Percentiles rank a stretch among this genome's conserved stretches.
Conservation (phyloP, 1,140 invertebrate species). For the Neodiprion pinetum region DNA sequence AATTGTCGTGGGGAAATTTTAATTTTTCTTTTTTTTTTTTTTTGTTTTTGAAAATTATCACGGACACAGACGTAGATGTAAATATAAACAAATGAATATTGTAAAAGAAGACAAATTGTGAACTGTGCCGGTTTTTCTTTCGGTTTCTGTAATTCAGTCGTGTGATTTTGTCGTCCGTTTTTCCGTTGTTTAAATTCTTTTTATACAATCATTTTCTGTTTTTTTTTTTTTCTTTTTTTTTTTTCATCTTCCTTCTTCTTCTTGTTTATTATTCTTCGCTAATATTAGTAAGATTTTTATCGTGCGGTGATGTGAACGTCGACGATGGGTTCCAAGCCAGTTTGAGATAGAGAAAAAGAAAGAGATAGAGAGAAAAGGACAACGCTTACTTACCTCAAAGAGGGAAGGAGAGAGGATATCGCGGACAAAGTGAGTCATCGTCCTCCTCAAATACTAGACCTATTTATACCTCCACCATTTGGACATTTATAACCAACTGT, state of each 20-base stretch:
- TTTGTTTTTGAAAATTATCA: too few species aligned
- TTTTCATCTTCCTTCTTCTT: not conserved
- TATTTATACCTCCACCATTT: not conserved
- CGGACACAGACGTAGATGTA: too few species aligned
- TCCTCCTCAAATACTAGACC: not conserved
- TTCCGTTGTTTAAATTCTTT: not conserved
- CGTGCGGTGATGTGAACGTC: not conserved
- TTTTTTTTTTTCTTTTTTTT: not conserved
- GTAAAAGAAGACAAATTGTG: too few species aligned
- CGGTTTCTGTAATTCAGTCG: too few species aligned
- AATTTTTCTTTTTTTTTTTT: too few species aligned
- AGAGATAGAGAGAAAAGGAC: too few species aligned
- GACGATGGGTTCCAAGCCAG: not conserved
- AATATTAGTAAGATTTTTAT: not conserved
- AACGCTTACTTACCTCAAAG: too few species aligned
- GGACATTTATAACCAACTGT: not conserved
- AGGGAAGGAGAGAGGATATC: not conserved
- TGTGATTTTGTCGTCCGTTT: too few species aligned
- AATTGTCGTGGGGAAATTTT: too few species aligned
- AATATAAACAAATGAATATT: too few species aligned
- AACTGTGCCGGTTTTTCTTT: too few species aligned
- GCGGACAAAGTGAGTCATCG: slow-evolving; percentile 1
- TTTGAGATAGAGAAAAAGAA: not conserved
- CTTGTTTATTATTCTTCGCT: not conserved
- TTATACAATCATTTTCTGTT: not conserved